Conservation (phyloP, 2,888 invertebrate species). For the Mechanitis messenoides region DNA sequence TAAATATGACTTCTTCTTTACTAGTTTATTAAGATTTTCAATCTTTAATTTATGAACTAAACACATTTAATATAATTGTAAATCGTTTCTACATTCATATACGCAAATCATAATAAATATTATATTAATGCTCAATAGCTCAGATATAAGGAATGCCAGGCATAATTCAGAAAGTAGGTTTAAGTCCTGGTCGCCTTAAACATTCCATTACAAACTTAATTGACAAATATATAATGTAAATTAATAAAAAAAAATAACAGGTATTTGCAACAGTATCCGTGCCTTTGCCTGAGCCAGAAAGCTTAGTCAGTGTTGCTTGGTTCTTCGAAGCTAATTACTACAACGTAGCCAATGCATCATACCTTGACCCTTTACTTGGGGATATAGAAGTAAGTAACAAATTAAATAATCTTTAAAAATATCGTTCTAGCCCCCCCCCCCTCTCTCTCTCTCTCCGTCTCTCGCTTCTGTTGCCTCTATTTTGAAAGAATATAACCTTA, state of each 20-base stretch:
- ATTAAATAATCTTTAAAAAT: neutral
- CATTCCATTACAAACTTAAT: neutral
- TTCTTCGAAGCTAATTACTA: constrained; percentile 72
- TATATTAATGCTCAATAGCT: neutral
- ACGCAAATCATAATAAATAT: neutral
- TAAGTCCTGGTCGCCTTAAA: too few relatives aligned
- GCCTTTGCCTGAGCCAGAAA: constrained; percentile 56
- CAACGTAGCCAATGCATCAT: constrained; percentile 60
- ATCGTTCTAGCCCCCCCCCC: too few relatives aligned
- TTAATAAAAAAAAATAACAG: constrained; percentile 35
- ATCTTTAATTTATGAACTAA: too few relatives aligned
- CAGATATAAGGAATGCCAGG: neutral
- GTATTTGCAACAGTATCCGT: constrained; percentile 63
- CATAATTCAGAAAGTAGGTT: too few relatives aligned
- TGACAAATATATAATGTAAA: neutral
- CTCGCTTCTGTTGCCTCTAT: too few relatives aligned
- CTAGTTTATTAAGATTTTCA: neutral
- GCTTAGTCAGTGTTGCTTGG: constrained; percentile 64
- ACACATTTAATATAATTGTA: too few relatives aligned
- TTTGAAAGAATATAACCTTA: too few relatives aligned
- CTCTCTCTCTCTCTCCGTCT: neutral
- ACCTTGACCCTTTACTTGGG: constrained; percentile 60
- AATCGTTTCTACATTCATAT: neutral
- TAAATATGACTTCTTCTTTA: constrained; percentile 21
- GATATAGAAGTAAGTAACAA: constrained; percentile 52